Base-by-base conservation (phyloP, 2,888 invertebrate species). In the Eurytoma adleriae region DNA sequence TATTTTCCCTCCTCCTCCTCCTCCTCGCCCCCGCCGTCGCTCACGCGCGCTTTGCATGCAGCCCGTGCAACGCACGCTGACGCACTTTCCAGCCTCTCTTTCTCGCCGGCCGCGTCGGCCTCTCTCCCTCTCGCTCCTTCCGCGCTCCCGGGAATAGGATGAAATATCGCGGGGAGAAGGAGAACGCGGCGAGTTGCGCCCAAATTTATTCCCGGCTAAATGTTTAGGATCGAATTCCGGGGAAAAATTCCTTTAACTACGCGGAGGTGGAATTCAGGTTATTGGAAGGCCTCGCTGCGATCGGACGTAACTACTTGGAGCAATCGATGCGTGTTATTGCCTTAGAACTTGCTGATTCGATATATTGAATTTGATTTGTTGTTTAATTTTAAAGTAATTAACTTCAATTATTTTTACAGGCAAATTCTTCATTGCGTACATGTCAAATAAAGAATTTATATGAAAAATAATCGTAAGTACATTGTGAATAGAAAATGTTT, bases 121-220 rank as follows among this genome's bases (percentile, higher is more conserved):
- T 52, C 64, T 64, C 73, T 54, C 52, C 27, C 75, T 54, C n/a
- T 54, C 54, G 54, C 64, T 16, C 40, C 40, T 64, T 27, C 56
- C 18, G 59, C 72, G 75, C 54, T 59, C 64, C 62, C 14, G 61
- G 48, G 70, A 79, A 76, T 80, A 80, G 82, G 80, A 80, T 76
- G 72, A 82, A 81, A 80, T 73, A 82, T 79, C 68, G 72, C 80
- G 62, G 68, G 79, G 75, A 57, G 56, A 40, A 40, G 10, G 57
- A 67, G 75, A 52, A 54, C 40, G 48, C 24, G 56, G 66, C n/a
- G 13, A 48, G n/a, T 70, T 57, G 66, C 75, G 70, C 57, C 50
- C 24, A 13, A 68, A 81, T 78, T 78, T 78, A 81, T 78, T 81
- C 72, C 62, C 75, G 67, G 57, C 71, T 75, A 78, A 81, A 78